phyloP scores from a whole-genome alignment of 1,140 invertebrate genomes.

The Drosophila hydei region DNA sequence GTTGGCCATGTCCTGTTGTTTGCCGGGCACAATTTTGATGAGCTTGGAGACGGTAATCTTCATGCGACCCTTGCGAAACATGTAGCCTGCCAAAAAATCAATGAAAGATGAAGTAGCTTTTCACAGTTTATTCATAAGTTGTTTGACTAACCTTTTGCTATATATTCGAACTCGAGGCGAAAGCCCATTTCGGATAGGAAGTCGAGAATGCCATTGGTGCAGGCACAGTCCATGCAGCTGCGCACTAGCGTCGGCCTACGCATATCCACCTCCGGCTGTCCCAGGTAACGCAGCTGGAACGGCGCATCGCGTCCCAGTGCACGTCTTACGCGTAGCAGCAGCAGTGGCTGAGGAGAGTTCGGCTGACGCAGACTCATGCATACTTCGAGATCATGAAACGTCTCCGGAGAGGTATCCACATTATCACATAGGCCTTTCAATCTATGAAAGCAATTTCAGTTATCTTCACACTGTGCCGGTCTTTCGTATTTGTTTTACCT shows the following conservation, averaged over 20 bases:
- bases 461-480: too few species aligned
- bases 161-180: conserved; percentile 96
- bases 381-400: conserved; percentile 95
- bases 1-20: conserved; percentile 87
- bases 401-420: conserved; percentile 94
- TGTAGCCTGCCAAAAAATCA: conserved; percentile 88
- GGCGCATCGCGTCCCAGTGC: conserved; percentile 90
- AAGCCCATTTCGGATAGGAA: conserved; percentile 97
- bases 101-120: not conserved
- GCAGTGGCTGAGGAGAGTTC: conserved; percentile 85
- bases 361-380: conserved; percentile 90
- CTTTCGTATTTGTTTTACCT: conserved; percentile 79
- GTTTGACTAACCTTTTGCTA: conserved; percentile 88
- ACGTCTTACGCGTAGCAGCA: conserved; percentile 90
- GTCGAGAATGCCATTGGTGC: conserved; percentile 94
- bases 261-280: conserved; percentile 95
- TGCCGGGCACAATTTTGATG: conserved; percentile 92
- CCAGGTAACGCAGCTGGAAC: conserved; percentile 95
- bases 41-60: conserved; percentile 98
- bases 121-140: not conserved
- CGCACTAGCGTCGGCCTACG: conserved; percentile 94
- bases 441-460: conserved; percentile 28
- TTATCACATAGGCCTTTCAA: conserved; percentile 97
- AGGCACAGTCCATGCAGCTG: conserved; percentile 95
- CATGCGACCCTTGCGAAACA: conserved; percentile 98